Base-by-base conservation (phyloP, 2,113 vertebrate species). In the Lepidothrix coronata region DNA sequence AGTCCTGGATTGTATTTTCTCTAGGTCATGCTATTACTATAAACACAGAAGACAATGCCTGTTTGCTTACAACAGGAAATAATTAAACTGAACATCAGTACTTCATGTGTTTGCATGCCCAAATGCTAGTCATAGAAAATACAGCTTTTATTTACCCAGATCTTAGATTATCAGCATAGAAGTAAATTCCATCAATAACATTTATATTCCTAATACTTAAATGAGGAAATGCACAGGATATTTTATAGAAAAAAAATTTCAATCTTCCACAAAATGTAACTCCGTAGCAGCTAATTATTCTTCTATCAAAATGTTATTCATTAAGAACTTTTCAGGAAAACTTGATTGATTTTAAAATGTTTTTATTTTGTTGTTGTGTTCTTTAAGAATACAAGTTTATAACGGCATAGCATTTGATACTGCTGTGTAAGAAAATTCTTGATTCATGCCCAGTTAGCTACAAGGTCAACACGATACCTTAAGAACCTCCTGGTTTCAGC, bases 11-110 rank as follows among this genome's bases (percentile, higher is more conserved):
- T 91, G 74, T 86, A 41, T 76, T 85, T 92, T 77, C 96, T 91
- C 88, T 71, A 78, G 97, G 97, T 97, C 97, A 97, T 39, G 62
- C 11, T 63, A 95, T 82, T 89, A 44, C 83, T 82, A 93, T 57
- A 81, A 96, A 75, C 79, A 93, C 7, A 85, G 71, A 91, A 91
- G 71, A 88, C 71, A 91, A 82, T 0, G 14, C 28, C 39, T 74
- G 21, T 61, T 78, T 83, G 70, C 68, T 83, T 77, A 85, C 39
- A 63, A 78, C 15, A 86, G 43, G 52, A 95, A 88, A 95, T 73
- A 96, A 93, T 52, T 77, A 71, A 88, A 94, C 41, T 31, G 61
- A 79, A 73, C 44, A 92, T 37, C 46, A 78, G 74, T 55, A 57
- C 57, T 87, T 86, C 33, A 59, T 4, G 1, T 48, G 18, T 44